Evolutionary conservation across 2,113 vertebrate species (phyloP), one percentile per base, ranked within the genome.

Genomic region (Sebastes schlegelii): DNA sequence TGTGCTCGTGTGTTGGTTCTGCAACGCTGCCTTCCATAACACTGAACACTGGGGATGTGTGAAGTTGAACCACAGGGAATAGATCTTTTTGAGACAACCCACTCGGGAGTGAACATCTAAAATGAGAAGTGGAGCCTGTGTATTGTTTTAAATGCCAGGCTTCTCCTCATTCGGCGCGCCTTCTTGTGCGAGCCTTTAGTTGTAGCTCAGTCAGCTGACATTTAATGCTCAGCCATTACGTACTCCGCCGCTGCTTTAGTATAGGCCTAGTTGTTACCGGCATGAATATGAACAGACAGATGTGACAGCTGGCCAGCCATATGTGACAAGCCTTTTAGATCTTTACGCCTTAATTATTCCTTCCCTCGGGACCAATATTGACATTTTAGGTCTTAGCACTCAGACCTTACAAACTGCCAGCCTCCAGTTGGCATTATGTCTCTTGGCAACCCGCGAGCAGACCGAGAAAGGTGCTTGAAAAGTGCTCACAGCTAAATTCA

Each of bases 301-400:
- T 88, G 90, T 91, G 91, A 90, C 93, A 92, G 89, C 93, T 91
- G 92, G 92, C 88, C 85, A 21, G 78, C 89, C 91, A 88, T 91
- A 92, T 93, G 93, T 82, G 89, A 88, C 82, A 72, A 80, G 70
- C 43, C 77, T 87, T 91, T 90, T 80, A 87, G 84, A 85, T 90
- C 90, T 86, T 92, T 89, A 86, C 40, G 74, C 84, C 84, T 89
- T 91, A 89, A 92, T 91, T 91, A 92, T 91, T 65, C 34, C 12
- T 0, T 74, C 90, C 85, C 80, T 11, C 13, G 81, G 85, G 88
- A 92, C 66, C 91, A 61, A 71, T 90, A 86, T 90, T 92, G 93
- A 89, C 92, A 88, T 91, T 90, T 92, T 88, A 79, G 84, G 86
- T 87, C 87, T 85, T 83, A 82, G 86, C 77, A 81, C 58, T 80